These are phyloP conservation scores for Lasioglossum pauxillum DNA, from an alignment of 2,888 invertebrate genomes.

Conservation along the genomic window DNA sequence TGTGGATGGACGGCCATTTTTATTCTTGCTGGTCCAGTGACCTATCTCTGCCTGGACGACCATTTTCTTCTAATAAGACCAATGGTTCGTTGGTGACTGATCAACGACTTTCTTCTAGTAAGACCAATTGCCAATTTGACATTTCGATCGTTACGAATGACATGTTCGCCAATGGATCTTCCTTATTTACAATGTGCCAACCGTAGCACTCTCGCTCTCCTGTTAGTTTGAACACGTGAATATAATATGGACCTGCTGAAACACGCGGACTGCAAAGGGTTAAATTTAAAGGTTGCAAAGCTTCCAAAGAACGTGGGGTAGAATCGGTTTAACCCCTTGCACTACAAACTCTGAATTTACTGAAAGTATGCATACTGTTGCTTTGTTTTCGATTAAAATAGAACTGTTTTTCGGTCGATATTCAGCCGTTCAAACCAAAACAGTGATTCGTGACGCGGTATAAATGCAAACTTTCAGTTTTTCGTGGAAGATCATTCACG, in stretches of 20 bases:
- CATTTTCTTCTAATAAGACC: neutral
- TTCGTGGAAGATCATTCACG: neutral
- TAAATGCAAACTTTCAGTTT: neutral
- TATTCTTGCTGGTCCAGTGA: neutral
- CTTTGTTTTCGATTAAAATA: neutral
- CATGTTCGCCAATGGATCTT: too few species aligned
- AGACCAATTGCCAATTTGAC: neutral
- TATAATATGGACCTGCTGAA: neutral
- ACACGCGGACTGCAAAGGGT: neutral
- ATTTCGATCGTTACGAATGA: too few species aligned
- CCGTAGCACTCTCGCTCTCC: neutral
- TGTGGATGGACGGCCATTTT: neutral
- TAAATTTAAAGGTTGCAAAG: neutral
- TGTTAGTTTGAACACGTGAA: neutral
- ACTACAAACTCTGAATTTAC: neutral
- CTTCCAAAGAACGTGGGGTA: neutral
- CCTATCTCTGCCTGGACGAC: neutral
- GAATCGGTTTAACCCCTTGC: neutral
- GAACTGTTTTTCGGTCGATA: neutral
- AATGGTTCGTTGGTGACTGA: neutral
- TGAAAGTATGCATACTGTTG: too few species aligned
- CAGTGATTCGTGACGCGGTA: neutral
- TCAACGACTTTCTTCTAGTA: neutral
- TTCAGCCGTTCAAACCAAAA: too few species aligned
- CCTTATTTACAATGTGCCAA: too few species aligned